These are phyloP conservation scores for Cydia fagiglandana DNA, from an alignment of 1,140 invertebrate species.

Conservation along the genomic window DNA sequence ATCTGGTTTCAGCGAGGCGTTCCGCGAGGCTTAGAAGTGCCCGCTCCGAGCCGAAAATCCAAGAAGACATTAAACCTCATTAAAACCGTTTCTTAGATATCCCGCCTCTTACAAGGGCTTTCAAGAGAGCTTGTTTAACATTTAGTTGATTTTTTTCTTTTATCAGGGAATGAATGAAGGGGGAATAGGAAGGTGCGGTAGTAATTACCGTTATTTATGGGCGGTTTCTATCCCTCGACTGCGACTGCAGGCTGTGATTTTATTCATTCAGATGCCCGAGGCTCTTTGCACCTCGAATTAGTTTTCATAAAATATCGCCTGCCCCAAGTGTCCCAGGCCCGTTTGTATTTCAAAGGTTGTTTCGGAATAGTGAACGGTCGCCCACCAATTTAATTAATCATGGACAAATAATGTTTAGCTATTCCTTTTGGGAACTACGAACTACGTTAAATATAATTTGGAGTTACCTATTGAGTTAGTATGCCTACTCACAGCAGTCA, in stretches of 20 bases:
- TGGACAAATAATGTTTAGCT: conserved; percentile 22
- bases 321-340: conserved; percentile 47
- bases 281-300: conserved; percentile 73
- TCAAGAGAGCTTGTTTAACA: conserved; percentile 39
- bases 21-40: conserved; percentile 31
- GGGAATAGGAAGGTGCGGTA: conserved; percentile 24
- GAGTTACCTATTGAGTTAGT: conserved; percentile 5
- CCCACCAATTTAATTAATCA: conserved; percentile 37
- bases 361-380: conserved; percentile 42
- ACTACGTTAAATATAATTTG: not conserved
- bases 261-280: conserved; percentile 63
- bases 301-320: conserved; percentile 69
- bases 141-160: conserved; percentile 37
- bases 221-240: conserved; percentile 58
- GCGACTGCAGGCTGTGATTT: conserved; percentile 71
- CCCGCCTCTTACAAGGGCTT: conserved; percentile 17
- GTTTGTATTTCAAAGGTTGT: conserved; percentile 58
- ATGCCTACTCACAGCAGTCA: not conserved
- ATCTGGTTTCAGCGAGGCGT: conserved; percentile 40
- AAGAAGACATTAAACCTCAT: conserved; percentile 37
- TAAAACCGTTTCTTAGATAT: conserved; percentile 35
- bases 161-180: conserved; percentile 46
- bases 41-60: conserved; percentile 31
- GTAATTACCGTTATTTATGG: conserved; percentile 74
- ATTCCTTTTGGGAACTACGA: not conserved